Evolutionary conservation across 2,113 vertebrate genomes (phyloP), one percentile per base, ranked within the genome.

Genomic region (Chamaetylas fuelleborni): DNA sequence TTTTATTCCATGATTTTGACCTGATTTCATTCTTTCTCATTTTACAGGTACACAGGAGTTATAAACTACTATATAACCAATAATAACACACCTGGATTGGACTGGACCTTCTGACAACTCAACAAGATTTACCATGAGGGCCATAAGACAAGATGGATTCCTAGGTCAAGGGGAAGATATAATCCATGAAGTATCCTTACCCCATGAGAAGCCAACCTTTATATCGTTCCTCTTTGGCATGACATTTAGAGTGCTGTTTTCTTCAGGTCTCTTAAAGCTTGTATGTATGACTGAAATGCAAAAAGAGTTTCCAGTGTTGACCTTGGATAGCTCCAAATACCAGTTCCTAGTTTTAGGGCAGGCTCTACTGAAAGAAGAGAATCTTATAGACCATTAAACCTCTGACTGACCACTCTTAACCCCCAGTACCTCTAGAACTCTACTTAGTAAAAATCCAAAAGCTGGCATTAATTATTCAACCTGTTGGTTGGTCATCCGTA

Each of bases 181-280:
- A n/a, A 76, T 23, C 25, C 38, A 85, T 31, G n/a, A 88, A 79
- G 4, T 50, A 50, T 42, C 61, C 72, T 58, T 76, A 88, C 5
- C 3, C 11, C 34, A 42, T 0, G 0, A 14, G 25, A 76, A 88
- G 18, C 4, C 33, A 82, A 62, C 3, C 10, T 74, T 56, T 85
- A n/a, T 1, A 8, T 50, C 1, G 1, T n/a, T 6, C 5, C 7
- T 64, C 23, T 36, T 74, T 67, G 40, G 10, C 42, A 17, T 23
- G 42, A 67, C 15, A 54, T 54, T 74, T 62, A 58, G 12, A 40
- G 9, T 29, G 6, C 6, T 4, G 0, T 62, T 88, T 71, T 26
- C 42, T 72, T 67, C 33, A 57, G 31, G 28, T 58, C 4, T 2
- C 22, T 43, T 62, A 62, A 80, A 76, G 22, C 29, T 54, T 33